Base-by-base conservation (phyloP, 2,888 invertebrate species). In the Drosophila barbarae region DNA sequence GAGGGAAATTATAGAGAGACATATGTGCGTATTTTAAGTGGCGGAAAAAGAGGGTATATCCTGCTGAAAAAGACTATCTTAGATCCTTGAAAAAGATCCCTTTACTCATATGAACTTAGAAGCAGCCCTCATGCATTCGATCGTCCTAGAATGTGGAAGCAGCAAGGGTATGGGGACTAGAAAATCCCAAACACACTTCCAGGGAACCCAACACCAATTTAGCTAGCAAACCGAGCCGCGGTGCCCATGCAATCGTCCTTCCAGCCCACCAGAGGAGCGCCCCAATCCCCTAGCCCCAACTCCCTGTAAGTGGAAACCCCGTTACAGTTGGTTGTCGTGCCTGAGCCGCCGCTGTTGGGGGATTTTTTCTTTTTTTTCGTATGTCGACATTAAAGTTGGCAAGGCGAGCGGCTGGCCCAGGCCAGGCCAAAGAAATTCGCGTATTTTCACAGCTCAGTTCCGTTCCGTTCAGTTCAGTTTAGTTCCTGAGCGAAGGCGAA, bases 401-500 rank as follows among this genome's bases (percentile, higher is more conserved):
- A 76, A 74, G 69, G 74, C 73, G 67, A 71, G 77, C 64, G 61
- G 42, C 42, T 23, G 44, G 30, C 46, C 44, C 28, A 7, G 46
- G 32, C 32, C 46, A 47, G 46, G 71, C 77, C 71, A 78, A 83
- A 83, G 86, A 77, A 83, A 86, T 85, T 86, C 81, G 84, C 85
- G 78, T 78, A 84, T 74, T 63, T 61, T 44, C 42, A 57, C 57
- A 39, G 59, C 58, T 38, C 57, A 59, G 61, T 57, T 60, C 46
- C 38, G 61, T 60, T 60, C 36, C 13, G 61, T 61, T 42, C 53
- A 38, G 55, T 81, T 76, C 81, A 76, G 80, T 81, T 73, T 88
- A 88, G 88, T 88, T 85, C 86, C 85, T 83, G 79, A 81, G 76
- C 81, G 83, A 81, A 86, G 84, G 86, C 85, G 87, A 87, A 88